Percentiles rank a stretch among this genome's conserved stretches.
Evolutionary conservation across 1,140 invertebrate genomes (phyloP).

Genomic region (Sweltsa coloradensis): DNA sequence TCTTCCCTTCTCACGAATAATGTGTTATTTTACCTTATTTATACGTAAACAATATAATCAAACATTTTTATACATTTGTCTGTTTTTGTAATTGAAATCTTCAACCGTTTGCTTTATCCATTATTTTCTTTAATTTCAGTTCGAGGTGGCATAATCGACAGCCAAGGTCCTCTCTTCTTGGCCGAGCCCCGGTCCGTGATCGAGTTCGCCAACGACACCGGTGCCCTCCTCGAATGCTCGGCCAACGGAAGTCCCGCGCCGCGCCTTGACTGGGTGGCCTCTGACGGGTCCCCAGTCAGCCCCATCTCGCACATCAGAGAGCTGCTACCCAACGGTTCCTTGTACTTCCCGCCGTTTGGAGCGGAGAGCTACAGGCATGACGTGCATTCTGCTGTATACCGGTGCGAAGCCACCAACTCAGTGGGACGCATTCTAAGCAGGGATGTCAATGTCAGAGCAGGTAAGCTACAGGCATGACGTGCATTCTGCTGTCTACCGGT

Average conservation of each 20-base stretch:
- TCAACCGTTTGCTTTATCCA: too few relatives aligned
- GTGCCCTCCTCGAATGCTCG: constrained; percentile 26
- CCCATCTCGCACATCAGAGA: constrained; percentile 24
- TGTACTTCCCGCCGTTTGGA: constrained; percentile 33
- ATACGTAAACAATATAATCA: too few relatives aligned
- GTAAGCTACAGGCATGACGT: constrained; percentile 26
- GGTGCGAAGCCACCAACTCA: constrained; percentile 31
- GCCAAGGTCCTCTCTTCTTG: constrained; percentile 27
- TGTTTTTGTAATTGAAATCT: too few relatives aligned
- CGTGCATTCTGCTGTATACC: constrained; percentile 33
- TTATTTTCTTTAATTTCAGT: too few relatives aligned
- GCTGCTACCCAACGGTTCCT: constrained; percentile 27
- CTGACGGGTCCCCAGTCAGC: constrained; percentile 26
- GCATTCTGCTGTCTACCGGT: constrained; percentile 34
- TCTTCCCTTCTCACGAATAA: too few relatives aligned
- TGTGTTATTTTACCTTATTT: too few relatives aligned
- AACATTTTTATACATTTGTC: too few relatives aligned
- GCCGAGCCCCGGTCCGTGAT: constrained; percentile 27
- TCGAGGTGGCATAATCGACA: neutral
- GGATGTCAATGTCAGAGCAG: constrained; percentile 12
- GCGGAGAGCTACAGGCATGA: constrained; percentile 29
- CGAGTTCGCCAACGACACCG: constrained; percentile 28
- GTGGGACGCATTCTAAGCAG: constrained; percentile 19
- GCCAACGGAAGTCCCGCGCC: constrained; percentile 28
- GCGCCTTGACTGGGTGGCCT: constrained; percentile 24